Evolutionary conservation across 2,888 invertebrate species (phyloP), one percentile per base, ranked within the genome.

Genomic region (Drosophila flavopinicola): DNA sequence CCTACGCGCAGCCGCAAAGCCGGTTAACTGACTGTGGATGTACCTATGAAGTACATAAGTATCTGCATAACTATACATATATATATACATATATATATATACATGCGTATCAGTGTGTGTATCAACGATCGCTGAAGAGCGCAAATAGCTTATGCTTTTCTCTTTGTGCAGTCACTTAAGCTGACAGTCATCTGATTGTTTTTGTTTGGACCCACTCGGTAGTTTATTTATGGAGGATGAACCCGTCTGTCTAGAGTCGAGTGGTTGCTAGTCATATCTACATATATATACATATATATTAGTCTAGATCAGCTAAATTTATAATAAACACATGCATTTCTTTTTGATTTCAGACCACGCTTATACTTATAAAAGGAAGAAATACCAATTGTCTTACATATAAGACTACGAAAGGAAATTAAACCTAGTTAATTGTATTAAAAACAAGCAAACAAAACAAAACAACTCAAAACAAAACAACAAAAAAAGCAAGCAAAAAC

Each of bases 1-100:
- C 82, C 82, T 83, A 83, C 87, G 87, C 86, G 64, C 60, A 37
- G 37, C 7, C 48, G 61, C 44, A 60, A 53, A 76, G 87, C 82
- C 84, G 87, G 79, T 82, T 78, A 49, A 41, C 54, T 30, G 47
- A 6, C 51, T 44, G 11, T 58, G 23, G 44, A 49, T 56, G 51
- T 38, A 51, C 51, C 42, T 39, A 45, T 42, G 38, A 54, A 53
- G 52, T 29, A 64, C 65, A 39, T 38, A 20, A 32, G 30, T 38
- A n/a, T 29, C 10, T n/a, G n/a, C n/a, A n/a, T n/a, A 11, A 4
- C 17, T 13, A 27, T 15, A 33, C 6, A 42, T 41, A 29, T 15
- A 10, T 7, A 56, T 35, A 11, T 30, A 15, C 15, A 6, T 15
- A 11, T 32, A 32, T 11, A n/a, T 5, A 25, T 29, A 7, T 13